These are phyloP conservation scores for Drosophila suzukii DNA, from an alignment of 1,140 invertebrate species.

Conservation along the genomic window DNA sequence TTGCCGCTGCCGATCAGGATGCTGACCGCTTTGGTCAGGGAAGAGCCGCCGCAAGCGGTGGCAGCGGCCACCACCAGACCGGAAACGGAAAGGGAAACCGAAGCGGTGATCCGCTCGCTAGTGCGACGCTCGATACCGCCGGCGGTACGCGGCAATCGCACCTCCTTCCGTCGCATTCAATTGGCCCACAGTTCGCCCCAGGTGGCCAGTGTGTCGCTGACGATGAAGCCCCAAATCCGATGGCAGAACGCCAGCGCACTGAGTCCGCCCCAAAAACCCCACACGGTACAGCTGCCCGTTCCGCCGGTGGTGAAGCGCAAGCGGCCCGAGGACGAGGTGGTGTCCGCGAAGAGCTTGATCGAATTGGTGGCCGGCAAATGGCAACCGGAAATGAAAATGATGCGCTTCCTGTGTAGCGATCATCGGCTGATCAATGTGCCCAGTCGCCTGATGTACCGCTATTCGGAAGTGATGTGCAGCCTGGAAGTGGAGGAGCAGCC, in stretches of 20 bases:
- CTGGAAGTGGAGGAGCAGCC: conserved; percentile 12
- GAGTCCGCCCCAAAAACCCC: background rate
- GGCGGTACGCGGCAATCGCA: conserved; percentile 28
- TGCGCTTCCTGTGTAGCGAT: conserved; percentile 44
- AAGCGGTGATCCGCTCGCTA: conserved; percentile 2
- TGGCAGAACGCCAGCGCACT: background rate
- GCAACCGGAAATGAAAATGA: background rate
- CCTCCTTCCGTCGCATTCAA: conserved; percentile 27
- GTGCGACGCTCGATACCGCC: background rate
- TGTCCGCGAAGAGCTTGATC: background rate
- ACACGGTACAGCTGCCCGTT: background rate
- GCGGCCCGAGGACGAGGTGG: background rate
- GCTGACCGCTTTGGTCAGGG: background rate
- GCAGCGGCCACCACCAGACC: background rate
- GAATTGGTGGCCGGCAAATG: background rate
- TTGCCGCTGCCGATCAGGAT: background rate
- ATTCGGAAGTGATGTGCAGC: conserved; percentile 11
- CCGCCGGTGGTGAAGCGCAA: background rate
- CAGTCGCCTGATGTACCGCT: conserved; percentile 21
- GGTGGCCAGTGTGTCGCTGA: background rate
- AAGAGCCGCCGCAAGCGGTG: background rate
- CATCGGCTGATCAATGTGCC: conserved; percentile 30
- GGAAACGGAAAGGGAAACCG: background rate
- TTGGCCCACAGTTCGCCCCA: conserved; percentile 11
- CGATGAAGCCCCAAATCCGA: background rate